Evolutionary conservation across 2,888 invertebrate species (phyloP), one percentile per base, ranked within the genome.

Genomic region (Tachina lurida): DNA sequence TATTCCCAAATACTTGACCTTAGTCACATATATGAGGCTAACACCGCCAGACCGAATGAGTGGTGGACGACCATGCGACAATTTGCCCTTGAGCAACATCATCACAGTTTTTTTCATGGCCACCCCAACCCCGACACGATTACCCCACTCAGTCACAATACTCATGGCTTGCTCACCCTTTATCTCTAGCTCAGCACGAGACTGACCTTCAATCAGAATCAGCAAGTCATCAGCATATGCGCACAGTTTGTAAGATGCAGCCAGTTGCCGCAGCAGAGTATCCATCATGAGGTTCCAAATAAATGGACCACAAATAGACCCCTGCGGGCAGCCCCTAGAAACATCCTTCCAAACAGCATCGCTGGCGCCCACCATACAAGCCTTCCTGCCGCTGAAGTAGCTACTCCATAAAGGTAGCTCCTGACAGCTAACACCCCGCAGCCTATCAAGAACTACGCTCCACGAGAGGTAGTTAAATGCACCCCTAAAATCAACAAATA

Each of bases 211-310:
- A 54, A 54, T 9, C 7, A 54, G 7, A 15, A 54, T 54, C 2
- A 54, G 54, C 10, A 54, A 9, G 54, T 54, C 54, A 54, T 54
- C 17, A 2, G 19, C 17, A 54, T 19, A 54, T 2, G 54, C 54
- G 10, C 54, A 54, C 54, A 54, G 1, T 10, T 8, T 19, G 9
- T 10, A 54, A 10, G 54, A 19, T 2, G 3, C 8, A 8, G 10
- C 17, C 7, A 54, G 19, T 19, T 2, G 19, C 54, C 19, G 7
- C 10, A 54, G 3, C 54, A 87, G 41, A 1, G 83, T 10, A 49
- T 87, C 80, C 84, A 88, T 86, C 83, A 86, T 86, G 0, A 87
- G 78, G 58, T 87, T 87, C 74, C 85, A 88, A 17, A 87, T 81
- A 79, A 73, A 87, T 80, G 85, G 79, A 68, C n/a, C n/a, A n/a